Evolutionary conservation across 2,888 invertebrate genomes (phyloP).

Genomic region (Mesopsocus fuscifrons): DNA sequence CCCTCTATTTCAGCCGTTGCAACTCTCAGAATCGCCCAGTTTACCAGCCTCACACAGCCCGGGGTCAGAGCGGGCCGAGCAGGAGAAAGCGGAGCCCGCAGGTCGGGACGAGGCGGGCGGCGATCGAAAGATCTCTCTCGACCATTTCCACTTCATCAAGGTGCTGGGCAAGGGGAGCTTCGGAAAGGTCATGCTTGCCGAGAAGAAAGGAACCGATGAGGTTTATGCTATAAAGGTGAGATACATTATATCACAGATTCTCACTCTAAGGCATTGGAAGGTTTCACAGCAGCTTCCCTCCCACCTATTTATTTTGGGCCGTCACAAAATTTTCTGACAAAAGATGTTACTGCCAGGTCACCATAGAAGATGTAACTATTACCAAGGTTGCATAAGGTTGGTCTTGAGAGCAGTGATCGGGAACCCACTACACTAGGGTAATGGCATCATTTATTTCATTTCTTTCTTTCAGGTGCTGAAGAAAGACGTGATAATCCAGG

Average conservation of each 20-base stretch:
- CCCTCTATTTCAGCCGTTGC: constrained; percentile 5
- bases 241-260: constrained; percentile 8
- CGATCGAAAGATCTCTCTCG: constrained; percentile 42
- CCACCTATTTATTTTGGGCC: too few species aligned
- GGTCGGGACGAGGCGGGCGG: constrained; percentile 18
- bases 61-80: constrained; percentile 9
- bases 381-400: too few species aligned
- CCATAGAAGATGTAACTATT: too few species aligned
- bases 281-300: too few species aligned
- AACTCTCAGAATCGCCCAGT: constrained; percentile 1
- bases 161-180: constrained; percentile 98
- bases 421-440: too few species aligned
- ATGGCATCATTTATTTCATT: too few species aligned
- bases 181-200: constrained; percentile 97
- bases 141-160: constrained; percentile 94
- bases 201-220: constrained; percentile 82
- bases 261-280: too few species aligned
- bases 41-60: not conserved
- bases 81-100: constrained; percentile 15
- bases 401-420: too few species aligned
- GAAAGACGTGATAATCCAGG: constrained; percentile 95
- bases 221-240: constrained; percentile 36
- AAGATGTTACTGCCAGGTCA: too few species aligned
- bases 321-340: too few species aligned
- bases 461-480: constrained; percentile 46